Base-by-base conservation (phyloP, 1,140 invertebrate genomes). In the Phthorimaea operculella region DNA sequence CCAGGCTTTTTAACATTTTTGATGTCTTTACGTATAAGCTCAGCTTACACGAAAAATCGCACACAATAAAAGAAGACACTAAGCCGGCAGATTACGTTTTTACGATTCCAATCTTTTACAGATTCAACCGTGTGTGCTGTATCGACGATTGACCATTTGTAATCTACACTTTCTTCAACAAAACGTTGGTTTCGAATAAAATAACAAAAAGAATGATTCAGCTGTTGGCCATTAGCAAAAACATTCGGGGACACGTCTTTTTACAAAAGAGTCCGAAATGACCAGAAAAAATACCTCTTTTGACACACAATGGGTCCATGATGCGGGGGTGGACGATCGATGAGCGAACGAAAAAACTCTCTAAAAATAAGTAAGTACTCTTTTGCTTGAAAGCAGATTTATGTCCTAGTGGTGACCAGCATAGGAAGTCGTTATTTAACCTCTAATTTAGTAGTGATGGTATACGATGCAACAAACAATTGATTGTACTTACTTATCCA, bases 301-400 rank as follows among this genome's bases (percentile, higher is more conserved):
- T 61, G 68, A 60, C 55, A 34, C 58, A 79, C 73, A 76, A 77
- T 71, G 56, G 66, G 33, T 48, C 62, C 68, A 54, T 68, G 64
- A 76, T 70, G 76, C 63, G 78, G 68, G 75, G 77, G 77, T 80
- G 77, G 78, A 77, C 72, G 67, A 74, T 76, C 68, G 64, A 72
- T 76, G 62, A 76, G 74, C 66, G 62, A 18, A 7, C 3, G 62
- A 72, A 76, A 76, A 72, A 74, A 66, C 53, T 65, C 54, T 58
- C 57, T 74, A 76, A 77, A n/a, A 76, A 77, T 76, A 72, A 71
- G 74, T 70, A 68, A 71, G 74, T 70, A 68, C 73, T 68, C 68
- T 74, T 77, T 74, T 58, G 60, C 52, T 68, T 67, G 67, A 74
- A 68, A 54, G 64, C 2, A 75, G 71, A 78, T 80, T 82, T 79